These are phyloP conservation scores for Lithophane ornitopus DNA, from an alignment of 2,888 invertebrate genomes.

Conservation along the genomic window DNA sequence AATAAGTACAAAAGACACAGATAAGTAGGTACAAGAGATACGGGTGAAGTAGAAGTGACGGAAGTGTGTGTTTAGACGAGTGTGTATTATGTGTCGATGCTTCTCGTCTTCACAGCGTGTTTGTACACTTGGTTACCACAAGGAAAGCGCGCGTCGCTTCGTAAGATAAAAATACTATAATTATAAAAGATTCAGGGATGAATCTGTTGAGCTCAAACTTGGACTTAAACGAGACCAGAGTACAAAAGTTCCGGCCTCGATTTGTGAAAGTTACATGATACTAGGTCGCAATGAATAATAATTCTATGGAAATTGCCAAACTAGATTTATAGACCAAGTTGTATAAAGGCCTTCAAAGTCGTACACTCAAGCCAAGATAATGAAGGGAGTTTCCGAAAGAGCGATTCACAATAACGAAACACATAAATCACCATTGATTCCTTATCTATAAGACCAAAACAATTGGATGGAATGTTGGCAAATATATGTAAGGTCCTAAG, in stretches of 20 bases:
- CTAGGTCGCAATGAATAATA: constrained; percentile 56
- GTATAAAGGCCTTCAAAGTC: constrained; percentile 45
- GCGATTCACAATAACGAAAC: constrained; percentile 60
- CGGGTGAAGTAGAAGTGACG: too few relatives aligned
- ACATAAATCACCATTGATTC: constrained; percentile 68
- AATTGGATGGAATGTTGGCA: constrained; percentile 36
- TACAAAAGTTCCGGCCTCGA: constrained; percentile 39
- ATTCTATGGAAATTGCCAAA: constrained; percentile 59
- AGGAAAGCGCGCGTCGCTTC: too few relatives aligned
- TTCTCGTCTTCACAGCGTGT: too few relatives aligned
- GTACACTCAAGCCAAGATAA: constrained; percentile 51
- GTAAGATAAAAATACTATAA: not conserved
- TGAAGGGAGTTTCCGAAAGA: constrained; percentile 49
- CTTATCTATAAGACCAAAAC: constrained; percentile 58
- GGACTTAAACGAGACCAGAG: constrained; percentile 30
- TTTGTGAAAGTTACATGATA: constrained; percentile 44
- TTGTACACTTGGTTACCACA: too few relatives aligned
- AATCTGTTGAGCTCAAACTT: constrained; percentile 26
- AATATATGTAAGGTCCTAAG: too few relatives aligned
- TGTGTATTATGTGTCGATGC: too few relatives aligned
- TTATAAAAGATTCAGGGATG: constrained; percentile 10
- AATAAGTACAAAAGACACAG: constrained; percentile 6
- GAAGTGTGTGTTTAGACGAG: too few relatives aligned
- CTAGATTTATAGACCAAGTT: constrained; percentile 58
- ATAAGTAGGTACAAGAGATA: too few relatives aligned